phyloP scores from a whole-genome alignment of 1,140 invertebrate species.

The Portunus trituberculatus region DNA sequence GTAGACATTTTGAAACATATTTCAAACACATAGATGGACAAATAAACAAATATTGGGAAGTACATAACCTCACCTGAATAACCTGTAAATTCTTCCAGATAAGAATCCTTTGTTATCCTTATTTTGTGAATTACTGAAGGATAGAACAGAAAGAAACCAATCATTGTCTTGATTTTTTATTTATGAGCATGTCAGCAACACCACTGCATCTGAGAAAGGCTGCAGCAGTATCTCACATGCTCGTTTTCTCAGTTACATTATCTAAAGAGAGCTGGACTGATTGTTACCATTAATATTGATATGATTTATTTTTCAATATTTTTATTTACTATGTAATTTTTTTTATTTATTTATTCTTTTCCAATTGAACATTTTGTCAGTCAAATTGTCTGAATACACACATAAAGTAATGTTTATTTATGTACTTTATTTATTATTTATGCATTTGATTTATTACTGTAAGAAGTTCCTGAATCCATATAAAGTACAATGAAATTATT shows the following conservation, averaged over 20 bases:
- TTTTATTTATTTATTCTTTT: neutral
- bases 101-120: no score
- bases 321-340: neutral
- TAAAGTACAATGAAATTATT: no score
- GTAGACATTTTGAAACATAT: no score
- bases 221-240: neutral
- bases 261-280: slow-evolving; percentile 6
- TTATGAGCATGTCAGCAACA: neutral
- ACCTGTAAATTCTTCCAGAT: no score
- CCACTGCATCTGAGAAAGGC: neutral
- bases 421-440: neutral
- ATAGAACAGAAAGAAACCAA: neutral
- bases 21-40: no score
- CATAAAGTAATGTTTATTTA: neutral
- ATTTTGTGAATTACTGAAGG: neutral
- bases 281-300: neutral
- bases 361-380: neutral
- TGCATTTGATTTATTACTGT: neutral
- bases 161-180: slow-evolving; percentile 11
- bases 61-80: no score
- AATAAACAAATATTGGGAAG: no score
- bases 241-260: neutral
- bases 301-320: neutral
- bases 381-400: neutral
- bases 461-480: no score